Conservation (phyloP, 2,797 vertebrate genomes). For the Centropyge bicolor region DNA sequence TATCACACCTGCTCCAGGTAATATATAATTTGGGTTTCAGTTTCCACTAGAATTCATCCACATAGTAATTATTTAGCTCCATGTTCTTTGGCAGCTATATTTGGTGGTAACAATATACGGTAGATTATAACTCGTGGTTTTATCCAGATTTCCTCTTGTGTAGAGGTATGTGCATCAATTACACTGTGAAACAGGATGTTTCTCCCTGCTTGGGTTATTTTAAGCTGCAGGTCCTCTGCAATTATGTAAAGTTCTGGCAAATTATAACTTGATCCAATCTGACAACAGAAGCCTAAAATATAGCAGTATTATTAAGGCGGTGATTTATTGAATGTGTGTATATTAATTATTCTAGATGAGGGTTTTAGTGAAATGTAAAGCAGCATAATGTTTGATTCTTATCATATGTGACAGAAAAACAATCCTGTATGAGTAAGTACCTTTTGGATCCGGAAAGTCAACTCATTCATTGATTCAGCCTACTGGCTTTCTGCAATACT, state of each 20-base stretch:
- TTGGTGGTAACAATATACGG: conserved; percentile 28
- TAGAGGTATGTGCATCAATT: conserved; percentile 67
- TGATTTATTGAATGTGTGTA: conserved; percentile 41
- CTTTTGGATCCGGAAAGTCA: background rate
- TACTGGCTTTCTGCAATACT: background rate
- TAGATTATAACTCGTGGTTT: conserved; percentile 66
- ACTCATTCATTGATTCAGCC: conserved; percentile 17
- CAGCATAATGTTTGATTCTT: conserved; percentile 27
- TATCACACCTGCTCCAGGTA: conserved; percentile 6
- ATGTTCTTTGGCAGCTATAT: conserved; percentile 36
- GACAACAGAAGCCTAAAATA: conserved; percentile 65
- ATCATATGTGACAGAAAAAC: conserved; percentile 3
- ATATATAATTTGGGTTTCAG: conserved; percentile 7
- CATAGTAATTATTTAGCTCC: conserved; percentile 56
- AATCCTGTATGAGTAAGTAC: conserved; percentile 13
- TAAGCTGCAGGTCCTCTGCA: conserved; percentile 68
- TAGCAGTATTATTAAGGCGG: conserved; percentile 41
- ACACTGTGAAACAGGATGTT: conserved; percentile 65
- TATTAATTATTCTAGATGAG: conserved; percentile 30
- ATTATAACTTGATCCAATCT: conserved; percentile 70
- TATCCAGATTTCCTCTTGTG: conserved; percentile 55
- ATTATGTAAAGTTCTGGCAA: conserved; percentile 73
- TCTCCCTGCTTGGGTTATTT: conserved; percentile 69
- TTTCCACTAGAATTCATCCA: conserved; percentile 42
- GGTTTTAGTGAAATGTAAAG: conserved; percentile 35